These are phyloP conservation scores for Cephus pulcher DNA, from an alignment of 2,888 invertebrate genomes.

Conservation along the genomic window DNA sequence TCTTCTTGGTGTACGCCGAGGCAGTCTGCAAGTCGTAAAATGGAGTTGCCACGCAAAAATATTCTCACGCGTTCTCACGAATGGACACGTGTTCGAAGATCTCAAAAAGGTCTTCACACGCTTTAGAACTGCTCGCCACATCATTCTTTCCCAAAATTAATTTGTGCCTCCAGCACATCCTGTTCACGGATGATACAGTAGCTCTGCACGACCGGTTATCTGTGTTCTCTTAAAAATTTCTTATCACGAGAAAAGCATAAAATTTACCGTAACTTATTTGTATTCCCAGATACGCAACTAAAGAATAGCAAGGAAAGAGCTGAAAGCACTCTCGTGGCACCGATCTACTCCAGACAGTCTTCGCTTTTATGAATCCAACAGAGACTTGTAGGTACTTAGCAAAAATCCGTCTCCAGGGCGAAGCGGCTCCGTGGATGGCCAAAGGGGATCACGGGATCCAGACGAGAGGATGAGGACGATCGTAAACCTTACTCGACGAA, in stretches of 20 bases:
- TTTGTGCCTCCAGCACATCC: not conserved
- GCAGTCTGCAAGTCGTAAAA: constrained; percentile 8
- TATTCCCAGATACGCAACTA: not conserved
- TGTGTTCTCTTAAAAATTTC: not conserved
- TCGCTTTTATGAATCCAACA: constrained; percentile 8
- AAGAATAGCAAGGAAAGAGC: not conserved
- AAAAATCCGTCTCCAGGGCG: constrained; percentile 7
- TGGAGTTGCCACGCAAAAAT: constrained; percentile 3
- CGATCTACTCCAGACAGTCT: constrained; percentile 8
- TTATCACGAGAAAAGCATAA: not conserved
- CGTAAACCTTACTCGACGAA: constrained; percentile 37
- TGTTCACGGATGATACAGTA: not conserved
- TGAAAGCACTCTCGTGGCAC: constrained; percentile 4
- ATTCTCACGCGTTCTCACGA: not conserved
- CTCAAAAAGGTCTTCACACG: not conserved
- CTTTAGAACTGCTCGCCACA: not conserved
- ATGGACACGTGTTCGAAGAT: not conserved
- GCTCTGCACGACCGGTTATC: not conserved
- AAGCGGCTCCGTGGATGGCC: not conserved
- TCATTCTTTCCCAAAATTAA: not conserved
- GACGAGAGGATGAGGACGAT: constrained; percentile 26
- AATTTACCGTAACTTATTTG: not conserved
- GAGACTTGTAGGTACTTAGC: constrained; percentile 1
- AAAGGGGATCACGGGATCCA: not conserved
- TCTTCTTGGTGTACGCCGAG: not conserved